phyloP scores from a whole-genome alignment of 2,113 vertebrate species.

The Cephalopterus ornatus region DNA sequence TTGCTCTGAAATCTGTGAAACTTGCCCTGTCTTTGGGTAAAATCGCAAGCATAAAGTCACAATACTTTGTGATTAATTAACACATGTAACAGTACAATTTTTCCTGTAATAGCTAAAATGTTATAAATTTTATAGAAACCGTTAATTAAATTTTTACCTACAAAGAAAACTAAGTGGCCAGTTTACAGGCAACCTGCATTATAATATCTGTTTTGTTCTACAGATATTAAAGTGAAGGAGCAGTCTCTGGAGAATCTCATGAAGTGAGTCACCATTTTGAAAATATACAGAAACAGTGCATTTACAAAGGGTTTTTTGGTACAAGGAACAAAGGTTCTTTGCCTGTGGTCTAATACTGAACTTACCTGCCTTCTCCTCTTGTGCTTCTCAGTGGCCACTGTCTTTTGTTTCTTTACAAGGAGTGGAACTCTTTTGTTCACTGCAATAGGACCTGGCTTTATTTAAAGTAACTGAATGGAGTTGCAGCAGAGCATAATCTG shows the following conservation, averaged over 20 bases:
- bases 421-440: not conserved
- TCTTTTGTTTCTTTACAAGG: not conserved
- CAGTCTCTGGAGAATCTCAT: conserved; percentile 95
- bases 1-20: not conserved
- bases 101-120: not conserved
- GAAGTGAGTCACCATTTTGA: conserved; percentile 79
- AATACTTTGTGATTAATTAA: not conserved
- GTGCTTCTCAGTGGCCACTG: not conserved
- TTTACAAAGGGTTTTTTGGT: not conserved
- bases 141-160: not conserved
- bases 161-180: not conserved
- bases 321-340: not conserved
- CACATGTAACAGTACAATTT: not conserved
- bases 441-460: not conserved
- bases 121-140: not conserved
- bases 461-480: not conserved
- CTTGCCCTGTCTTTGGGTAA: not conserved
- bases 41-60: not conserved
- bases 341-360: not conserved
- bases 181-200: not conserved
- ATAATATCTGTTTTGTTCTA: conserved; percentile 11
- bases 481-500: not conserved
- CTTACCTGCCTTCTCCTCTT: not conserved
- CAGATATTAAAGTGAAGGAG: conserved; percentile 98
- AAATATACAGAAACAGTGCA: not conserved